phyloP scores from a whole-genome alignment of 2,113 vertebrate genomes.

The Cyanocitta stelleri region DNA sequence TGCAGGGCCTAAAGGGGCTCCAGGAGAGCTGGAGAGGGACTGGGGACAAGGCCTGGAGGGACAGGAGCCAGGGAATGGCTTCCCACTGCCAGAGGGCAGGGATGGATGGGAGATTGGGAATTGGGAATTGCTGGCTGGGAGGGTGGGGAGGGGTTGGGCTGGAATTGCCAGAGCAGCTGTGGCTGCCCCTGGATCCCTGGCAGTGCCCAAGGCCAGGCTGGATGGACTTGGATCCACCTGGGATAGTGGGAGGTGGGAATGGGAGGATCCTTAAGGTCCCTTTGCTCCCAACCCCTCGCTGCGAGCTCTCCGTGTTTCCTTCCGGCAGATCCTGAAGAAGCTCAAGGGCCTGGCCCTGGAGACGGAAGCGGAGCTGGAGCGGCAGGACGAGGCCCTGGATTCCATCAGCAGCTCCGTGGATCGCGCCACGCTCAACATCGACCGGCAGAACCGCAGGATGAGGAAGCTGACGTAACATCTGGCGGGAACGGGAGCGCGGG shows the following conservation, averaged over 20 bases:
- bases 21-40: not conserved
- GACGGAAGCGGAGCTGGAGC: constrained; percentile 84
- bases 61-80: not conserved
- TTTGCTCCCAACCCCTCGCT: fast-evolving
- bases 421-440: constrained; percentile 73
- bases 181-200: too few relatives aligned
- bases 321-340: constrained; percentile 84
- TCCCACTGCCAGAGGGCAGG: too few relatives aligned
- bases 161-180: too few relatives aligned
- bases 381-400: constrained; percentile 87
- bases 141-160: not conserved
- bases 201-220: not conserved
- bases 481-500: fast-evolving
- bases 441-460: constrained; percentile 85
- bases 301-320: not conserved
- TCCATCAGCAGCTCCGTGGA: constrained; percentile 79
- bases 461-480: constrained; percentile 75
- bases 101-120: not conserved
- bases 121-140: not conserved
- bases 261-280: not conserved
- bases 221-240: not conserved
- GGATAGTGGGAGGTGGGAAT: not conserved
- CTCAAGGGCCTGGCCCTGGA: constrained; percentile 89
- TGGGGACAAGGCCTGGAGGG: not conserved
- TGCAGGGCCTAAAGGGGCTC: not conserved